These are phyloP conservation scores for Epiblema foenella DNA, from an alignment of 2,888 invertebrate genomes.

Conservation along the genomic window DNA sequence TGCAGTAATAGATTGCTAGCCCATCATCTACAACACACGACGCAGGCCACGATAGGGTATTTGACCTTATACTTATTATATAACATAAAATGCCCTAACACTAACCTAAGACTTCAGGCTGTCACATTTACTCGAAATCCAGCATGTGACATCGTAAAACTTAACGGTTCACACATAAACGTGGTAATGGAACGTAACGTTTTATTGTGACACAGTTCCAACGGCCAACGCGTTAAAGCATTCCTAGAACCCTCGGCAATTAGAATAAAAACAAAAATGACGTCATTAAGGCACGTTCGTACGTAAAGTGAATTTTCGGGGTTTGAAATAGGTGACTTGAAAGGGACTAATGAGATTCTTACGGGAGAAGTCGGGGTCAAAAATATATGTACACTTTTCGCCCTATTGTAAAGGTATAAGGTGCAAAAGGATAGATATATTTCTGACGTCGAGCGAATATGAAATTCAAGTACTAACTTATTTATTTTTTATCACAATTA, in stretches of 20 bases:
- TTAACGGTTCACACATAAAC: conserved; percentile 47
- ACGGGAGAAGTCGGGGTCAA: no score
- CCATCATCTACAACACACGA: no score
- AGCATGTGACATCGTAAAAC: conserved; percentile 45
- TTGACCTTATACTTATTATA: no score
- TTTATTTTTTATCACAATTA: no score
- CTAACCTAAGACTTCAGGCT: conserved; percentile 31
- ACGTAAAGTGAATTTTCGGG: conserved; percentile 12
- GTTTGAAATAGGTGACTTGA: conserved; percentile 19
- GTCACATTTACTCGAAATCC: conserved; percentile 21
- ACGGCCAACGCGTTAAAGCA: conserved; percentile 2
- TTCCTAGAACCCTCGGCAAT: conserved; percentile 17
- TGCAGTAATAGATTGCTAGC: no score
- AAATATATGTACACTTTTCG: no score
- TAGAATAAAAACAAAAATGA: conserved; percentile 24
- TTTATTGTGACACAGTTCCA: conserved; percentile 19
- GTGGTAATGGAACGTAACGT: conserved; percentile 42
- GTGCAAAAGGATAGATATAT: no score
- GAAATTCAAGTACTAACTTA: no score
- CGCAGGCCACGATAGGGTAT: no score
- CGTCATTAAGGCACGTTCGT: conserved; percentile 24
- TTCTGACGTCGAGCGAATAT: no score
- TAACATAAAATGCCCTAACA: not conserved
- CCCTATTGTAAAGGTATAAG: no score
- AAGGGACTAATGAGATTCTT: conserved; percentile 21